Evolutionary conservation across 2,113 vertebrate genomes (phyloP), one percentile per base, ranked within the genome.

Genomic region (Macquaria australasica): DNA sequence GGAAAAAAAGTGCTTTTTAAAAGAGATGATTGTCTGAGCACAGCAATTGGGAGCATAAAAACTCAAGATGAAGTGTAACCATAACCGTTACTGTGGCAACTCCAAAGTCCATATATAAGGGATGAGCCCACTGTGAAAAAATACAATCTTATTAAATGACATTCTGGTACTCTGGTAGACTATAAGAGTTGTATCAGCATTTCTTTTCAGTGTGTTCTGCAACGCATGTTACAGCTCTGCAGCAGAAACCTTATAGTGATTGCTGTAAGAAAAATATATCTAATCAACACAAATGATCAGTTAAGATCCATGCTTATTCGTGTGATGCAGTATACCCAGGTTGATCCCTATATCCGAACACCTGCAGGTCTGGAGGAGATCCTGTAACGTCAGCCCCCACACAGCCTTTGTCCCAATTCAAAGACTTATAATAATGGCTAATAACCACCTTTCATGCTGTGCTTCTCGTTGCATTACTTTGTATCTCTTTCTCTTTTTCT

Each of bases 331-430:
- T 23, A 5, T 58, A 60, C 55, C 34, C 55, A 28, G 43, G 43
- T 25, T 56, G 31, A 87, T 60, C 51, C 66, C 6, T 20, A 3
- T 62, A 77, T 69, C 18, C n/a, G 23, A 58, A 90, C 81, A 69
- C 68, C 91, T 87, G 83, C n/a, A 73, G 82, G 58, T 87, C 81
- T 90, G 72, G 11, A 76, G 87, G 76, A 89, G 85, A 80, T 66
- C 73, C 86, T 81, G 72, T 91, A 91, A 93, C 90, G 88, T 91
- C 93, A 88, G 16, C 79, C 43, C 78, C 28, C 31, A 28, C 20
- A 10, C 43, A 15, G 14, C 60, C 50, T 39, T 59, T 8, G 60
- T n/a, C 62, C 18, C 6, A 74, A 3, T 21, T 79, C 73, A 78
- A 23, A 62, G 39, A 43, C 41, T 56, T 43, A n/a, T 0, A 31